Conservation (phyloP, 1,140 invertebrate species). For the Heliconius hewitsoni region DNA sequence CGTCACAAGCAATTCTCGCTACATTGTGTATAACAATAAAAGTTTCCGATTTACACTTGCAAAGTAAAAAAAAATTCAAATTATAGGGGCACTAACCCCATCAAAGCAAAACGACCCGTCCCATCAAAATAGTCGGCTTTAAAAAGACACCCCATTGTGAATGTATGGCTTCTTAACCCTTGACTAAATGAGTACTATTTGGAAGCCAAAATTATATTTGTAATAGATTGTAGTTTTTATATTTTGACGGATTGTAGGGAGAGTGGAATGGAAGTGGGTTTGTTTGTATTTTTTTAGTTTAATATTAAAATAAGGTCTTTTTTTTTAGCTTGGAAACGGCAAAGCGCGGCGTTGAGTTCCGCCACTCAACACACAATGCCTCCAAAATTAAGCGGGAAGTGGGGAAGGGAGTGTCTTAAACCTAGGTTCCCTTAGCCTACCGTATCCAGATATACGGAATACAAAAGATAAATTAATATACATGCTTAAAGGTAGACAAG, state of each 20-base stretch:
- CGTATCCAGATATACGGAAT: no score
- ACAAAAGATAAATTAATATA: no score
- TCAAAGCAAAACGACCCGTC: conserved; percentile 55
- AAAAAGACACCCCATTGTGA: conserved; percentile 74
- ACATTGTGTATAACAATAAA: conserved; percentile 34
- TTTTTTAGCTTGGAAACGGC: no score
- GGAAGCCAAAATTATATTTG: conserved; percentile 67
- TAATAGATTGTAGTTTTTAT: conserved; percentile 52
- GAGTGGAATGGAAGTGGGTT: neutral
- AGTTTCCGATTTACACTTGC: conserved; percentile 40
- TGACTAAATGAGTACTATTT: conserved; percentile 66
- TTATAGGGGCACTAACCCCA: conserved; percentile 58
- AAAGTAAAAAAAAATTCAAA: conserved; percentile 44
- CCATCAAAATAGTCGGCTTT: conserved; percentile 69
- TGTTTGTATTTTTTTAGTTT: neutral
- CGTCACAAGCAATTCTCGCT: conserved; percentile 18
- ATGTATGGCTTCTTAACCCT: conserved; percentile 74
- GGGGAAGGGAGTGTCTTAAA: no score
- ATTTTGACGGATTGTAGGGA: neutral
- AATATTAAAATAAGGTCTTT: no score
- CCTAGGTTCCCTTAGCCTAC: no score
- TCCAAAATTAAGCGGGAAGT: no score
- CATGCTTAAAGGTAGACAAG: no score
- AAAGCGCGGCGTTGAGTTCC: no score
- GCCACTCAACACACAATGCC: no score